phyloP scores from a whole-genome alignment of 1,140 invertebrate species.

The Drosophila miranda region DNA sequence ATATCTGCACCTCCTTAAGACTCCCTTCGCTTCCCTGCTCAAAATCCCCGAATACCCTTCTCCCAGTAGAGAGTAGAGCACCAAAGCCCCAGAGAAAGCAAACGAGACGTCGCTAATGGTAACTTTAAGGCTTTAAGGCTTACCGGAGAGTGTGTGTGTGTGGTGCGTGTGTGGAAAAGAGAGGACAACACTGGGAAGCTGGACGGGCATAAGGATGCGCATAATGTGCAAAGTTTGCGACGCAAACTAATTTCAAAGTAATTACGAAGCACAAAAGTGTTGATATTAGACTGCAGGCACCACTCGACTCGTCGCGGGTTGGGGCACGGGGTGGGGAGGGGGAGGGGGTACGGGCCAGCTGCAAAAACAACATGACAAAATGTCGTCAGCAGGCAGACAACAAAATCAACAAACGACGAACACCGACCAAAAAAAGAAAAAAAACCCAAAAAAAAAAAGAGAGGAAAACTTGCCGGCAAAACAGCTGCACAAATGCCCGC shows the following conservation, averaged over 20 bases:
- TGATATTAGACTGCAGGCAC: conserved; percentile 73
- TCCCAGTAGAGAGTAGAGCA: neutral
- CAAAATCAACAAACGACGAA: conserved; percentile 33
- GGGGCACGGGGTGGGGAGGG: neutral
- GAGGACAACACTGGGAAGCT: conserved; percentile 5
- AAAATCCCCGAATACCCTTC: too few species aligned
- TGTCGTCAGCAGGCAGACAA: conserved; percentile 60
- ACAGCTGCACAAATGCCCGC: conserved; percentile 57
- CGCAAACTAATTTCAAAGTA: conserved; percentile 81
- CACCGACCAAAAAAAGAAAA: conserved; percentile 14
- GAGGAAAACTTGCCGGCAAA: conserved; percentile 45
- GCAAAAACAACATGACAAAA: conserved; percentile 74
- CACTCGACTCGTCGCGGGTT: neutral
- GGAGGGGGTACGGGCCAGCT: conserved; percentile 18
- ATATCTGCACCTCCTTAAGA: too few species aligned
- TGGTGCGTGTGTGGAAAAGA: conserved; percentile 18
- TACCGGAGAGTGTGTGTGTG: conserved; percentile 4
- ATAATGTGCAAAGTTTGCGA: conserved; percentile 80
- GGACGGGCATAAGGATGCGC: conserved; percentile 72
- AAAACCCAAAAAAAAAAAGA: conserved; percentile 24
- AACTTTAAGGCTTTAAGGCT: conserved; percentile 71
- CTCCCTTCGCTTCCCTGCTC: too few species aligned
- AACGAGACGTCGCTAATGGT: conserved; percentile 55
- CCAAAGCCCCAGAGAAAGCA: neutral
- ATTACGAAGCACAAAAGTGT: conserved; percentile 81